Evolutionary conservation across 1,140 invertebrate species (phyloP), one percentile per base, ranked within the genome.

Genomic region (Spodoptera frugiperda): DNA sequence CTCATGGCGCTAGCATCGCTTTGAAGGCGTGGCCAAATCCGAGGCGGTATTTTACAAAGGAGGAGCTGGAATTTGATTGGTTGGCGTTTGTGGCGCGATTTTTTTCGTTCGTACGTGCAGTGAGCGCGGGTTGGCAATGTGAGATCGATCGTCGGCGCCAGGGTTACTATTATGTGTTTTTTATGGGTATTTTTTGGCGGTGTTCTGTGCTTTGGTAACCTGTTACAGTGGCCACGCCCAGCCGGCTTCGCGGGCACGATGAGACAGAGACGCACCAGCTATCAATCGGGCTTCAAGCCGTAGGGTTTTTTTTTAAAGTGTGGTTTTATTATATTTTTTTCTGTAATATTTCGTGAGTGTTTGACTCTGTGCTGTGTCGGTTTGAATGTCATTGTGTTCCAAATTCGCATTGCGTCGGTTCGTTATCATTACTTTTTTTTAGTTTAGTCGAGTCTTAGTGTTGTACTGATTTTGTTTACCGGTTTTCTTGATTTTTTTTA

Each of bases 171-270:
- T 92, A 93, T 88, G 88, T 93, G 82, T 93, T 93, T 90, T 93
- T 94, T 93, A 93, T 93, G 90, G 90, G 82, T 91, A 93, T 93
- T 94, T 93, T 94, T 93, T 92, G 90, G 89, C 88, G 89, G 90
- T 87, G 76, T 86, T 80, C 85, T 68, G 84, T 85, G 79, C 87
- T 90, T 90, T 89, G 83, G 85, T 92, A 93, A 93, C 91, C 89
- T 90, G 92, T 93, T 91, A 86, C 86, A 59, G 79, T 84, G 76
- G 82, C 90, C 91, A 89, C 92, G 91, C 92, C 91, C 90, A 86
- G 80, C 78, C 74, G 77, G 74, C 81, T 84, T 79, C 78, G 84
- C 81, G 80, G 80, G 84, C 87, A 86, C 86, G 88, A 85, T 84
- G 85, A 80, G 83, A 83, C 80, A 82, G 85, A 85, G 70, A 79